phyloP scores from a whole-genome alignment of 2,113 vertebrate species.

The Atlantisia rogersi region DNA sequence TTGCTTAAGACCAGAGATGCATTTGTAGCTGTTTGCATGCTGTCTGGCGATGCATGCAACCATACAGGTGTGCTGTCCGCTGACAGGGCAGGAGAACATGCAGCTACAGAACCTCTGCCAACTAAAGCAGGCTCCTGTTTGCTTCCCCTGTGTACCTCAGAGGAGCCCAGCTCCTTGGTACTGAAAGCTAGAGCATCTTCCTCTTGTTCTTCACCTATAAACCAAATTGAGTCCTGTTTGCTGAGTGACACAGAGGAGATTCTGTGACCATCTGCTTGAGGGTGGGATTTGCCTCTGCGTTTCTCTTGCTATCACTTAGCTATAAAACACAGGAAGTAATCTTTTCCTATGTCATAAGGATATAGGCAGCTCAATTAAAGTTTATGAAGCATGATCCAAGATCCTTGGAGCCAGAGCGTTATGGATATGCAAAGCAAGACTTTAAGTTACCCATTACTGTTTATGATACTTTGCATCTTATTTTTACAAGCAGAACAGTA shows the following conservation, averaged over 20 bases:
- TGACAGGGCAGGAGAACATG: not conserved
- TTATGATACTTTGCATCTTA: not conserved
- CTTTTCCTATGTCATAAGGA: not conserved
- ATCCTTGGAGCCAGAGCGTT: not conserved
- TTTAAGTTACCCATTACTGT: not conserved
- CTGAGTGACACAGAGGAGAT: not conserved
- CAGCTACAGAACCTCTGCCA: not conserved
- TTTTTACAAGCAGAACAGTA: not conserved
- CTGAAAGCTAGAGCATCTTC: not conserved
- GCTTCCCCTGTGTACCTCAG: not conserved
- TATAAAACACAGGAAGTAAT: constrained; percentile 44
- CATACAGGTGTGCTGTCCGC: not conserved
- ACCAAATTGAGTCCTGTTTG: not conserved
- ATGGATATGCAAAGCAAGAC: constrained; percentile 16
- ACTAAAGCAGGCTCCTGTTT: not conserved
- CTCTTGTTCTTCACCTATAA: not conserved
- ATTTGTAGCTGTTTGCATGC: not conserved
- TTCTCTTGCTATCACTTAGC: not conserved
- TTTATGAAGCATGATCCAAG: constrained; percentile 39
- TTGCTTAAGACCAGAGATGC: not conserved
- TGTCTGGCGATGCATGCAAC: not conserved
- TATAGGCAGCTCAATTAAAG: constrained; percentile 40
- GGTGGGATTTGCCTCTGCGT: constrained; percentile 20
- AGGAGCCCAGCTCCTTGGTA: not conserved
- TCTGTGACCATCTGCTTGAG: not conserved